These are phyloP conservation scores for Hycleus cichorii DNA, from an alignment of 1,140 invertebrate species.

Conservation along the genomic window DNA sequence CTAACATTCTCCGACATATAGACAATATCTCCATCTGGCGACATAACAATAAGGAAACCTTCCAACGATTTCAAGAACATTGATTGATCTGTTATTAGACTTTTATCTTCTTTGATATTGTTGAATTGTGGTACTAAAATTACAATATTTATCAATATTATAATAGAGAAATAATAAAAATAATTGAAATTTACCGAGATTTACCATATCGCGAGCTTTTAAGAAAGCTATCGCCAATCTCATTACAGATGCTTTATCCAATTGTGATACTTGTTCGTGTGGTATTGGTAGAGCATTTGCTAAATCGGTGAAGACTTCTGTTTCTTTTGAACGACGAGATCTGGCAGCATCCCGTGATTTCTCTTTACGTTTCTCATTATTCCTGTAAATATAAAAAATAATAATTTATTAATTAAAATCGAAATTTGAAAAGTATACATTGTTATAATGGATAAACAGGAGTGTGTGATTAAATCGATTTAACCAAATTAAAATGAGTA, in stretches of 20 bases:
- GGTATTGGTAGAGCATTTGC: conserved; percentile 73
- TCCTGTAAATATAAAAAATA: conserved; percentile 54
- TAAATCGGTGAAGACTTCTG: conserved; percentile 87
- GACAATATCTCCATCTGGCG: conserved; percentile 81
- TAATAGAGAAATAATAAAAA: background rate
- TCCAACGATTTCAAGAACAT: conserved; percentile 73
- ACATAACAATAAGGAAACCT: conserved; percentile 79
- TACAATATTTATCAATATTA: conserved; percentile 15
- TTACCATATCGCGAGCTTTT: conserved; percentile 74
- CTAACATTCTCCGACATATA: conserved; percentile 87
- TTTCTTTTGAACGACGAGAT: conserved; percentile 84
- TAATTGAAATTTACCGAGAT: conserved; percentile 56
- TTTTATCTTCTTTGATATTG: background rate
- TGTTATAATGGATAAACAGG: no score
- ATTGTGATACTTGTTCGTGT: conserved; percentile 65
- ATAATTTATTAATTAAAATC: background rate
- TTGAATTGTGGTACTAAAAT: conserved; percentile 34
- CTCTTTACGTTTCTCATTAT: conserved; percentile 93
- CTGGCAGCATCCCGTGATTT: conserved; percentile 92
- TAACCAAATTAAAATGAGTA: background rate
- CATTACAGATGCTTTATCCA: conserved; percentile 95
- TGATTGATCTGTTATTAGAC: conserved; percentile 44
- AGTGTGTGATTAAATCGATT: no score
- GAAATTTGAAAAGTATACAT: background rate
- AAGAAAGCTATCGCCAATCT: conserved; percentile 87